Evolutionary conservation across 2,113 vertebrate species (phyloP), one percentile per base, ranked within the genome.

Genomic region (Rhinolophus ferrumequinum): DNA sequence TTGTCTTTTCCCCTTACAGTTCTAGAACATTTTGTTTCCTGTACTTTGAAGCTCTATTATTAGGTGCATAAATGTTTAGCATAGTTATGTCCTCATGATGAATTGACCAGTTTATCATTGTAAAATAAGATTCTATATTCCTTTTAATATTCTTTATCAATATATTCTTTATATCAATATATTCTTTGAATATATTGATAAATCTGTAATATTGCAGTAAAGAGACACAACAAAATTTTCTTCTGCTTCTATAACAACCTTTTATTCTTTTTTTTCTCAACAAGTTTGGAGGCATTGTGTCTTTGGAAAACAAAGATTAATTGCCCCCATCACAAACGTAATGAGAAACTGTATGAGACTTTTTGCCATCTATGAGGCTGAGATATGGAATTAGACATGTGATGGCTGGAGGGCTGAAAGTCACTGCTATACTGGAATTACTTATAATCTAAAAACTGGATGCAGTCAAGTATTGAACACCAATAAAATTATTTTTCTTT

Each of bases 221-320:
- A 54, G 11, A 92, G 35, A 66, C 52, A 87, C 1, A 80, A n/a
- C 6, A 58, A 38, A 85, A 70, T 38, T 81, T 90, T 26, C 1
- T 21, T 54, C 16, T 70, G 24, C 60, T 93, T 82, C 30, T 72
- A 11, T 52, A 60, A 19, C n/a, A 92, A 18, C 2, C 14, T n/a
- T 70, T 79, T 88, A 24, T 50, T 62, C 60, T 50, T 50, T 21
- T 72, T 6, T 81, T 87, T 56, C 70, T 52, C 35, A 35, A 60
- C 35, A 69, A 85, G 38, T 92, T 76, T 80, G 8, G 54, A 77
- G 33, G 58, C 44, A 80, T 64, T 54, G 1, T 28, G 52, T 30
- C 76, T 16, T 72, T 97, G 26, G 47, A 24, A 91, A 62, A 56
- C 28, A 88, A 91, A 91, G 64, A 80, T 93, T 95, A 91, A 93